Evolutionary conservation across 2,888 invertebrate genomes (phyloP).

Genomic region (Chrysolina americana): DNA sequence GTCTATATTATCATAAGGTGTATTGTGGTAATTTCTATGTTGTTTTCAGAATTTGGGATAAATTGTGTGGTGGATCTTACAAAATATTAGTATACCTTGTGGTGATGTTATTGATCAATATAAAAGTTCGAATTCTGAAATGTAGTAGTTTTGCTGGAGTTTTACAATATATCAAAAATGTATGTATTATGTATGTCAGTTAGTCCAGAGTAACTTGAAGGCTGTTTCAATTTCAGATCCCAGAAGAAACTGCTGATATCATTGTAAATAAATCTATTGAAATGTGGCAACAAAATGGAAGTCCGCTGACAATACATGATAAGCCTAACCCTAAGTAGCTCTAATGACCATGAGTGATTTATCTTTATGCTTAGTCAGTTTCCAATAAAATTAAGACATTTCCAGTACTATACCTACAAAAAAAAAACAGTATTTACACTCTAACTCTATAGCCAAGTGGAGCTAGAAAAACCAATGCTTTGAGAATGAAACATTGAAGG

Average conservation of each 20-base stretch:
- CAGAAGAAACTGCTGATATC: constrained; percentile 85
- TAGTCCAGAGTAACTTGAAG: constrained; percentile 11
- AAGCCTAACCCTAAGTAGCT: constrained; percentile 59
- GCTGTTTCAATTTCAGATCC: constrained; percentile 73
- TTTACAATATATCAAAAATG: constrained; percentile 79
- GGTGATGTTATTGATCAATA: constrained; percentile 80
- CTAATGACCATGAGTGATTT: constrained; percentile 42
- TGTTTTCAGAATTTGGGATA: constrained; percentile 86
- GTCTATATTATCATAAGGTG: not conserved
- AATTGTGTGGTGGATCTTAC: constrained; percentile 87
- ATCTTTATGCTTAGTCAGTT: not conserved
- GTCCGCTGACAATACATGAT: constrained; percentile 68
- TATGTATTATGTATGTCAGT: constrained; percentile 63
- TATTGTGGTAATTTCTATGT: not conserved
- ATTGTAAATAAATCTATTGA: constrained; percentile 90
- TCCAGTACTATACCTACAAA: too few species aligned
- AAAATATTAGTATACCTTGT: constrained; percentile 87
- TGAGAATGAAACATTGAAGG: too few species aligned
- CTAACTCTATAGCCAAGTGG: too few species aligned
- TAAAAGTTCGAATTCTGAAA: constrained; percentile 78
- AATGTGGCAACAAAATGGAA: constrained; percentile 87
- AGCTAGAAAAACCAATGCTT: too few species aligned
- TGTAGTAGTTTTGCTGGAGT: constrained; percentile 75
- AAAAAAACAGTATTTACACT: too few species aligned
- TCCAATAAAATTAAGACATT: too few species aligned